Conservation (phyloP, 64 coral and sea anemone genomes). For the Stichodactyla helianthus region DNA sequence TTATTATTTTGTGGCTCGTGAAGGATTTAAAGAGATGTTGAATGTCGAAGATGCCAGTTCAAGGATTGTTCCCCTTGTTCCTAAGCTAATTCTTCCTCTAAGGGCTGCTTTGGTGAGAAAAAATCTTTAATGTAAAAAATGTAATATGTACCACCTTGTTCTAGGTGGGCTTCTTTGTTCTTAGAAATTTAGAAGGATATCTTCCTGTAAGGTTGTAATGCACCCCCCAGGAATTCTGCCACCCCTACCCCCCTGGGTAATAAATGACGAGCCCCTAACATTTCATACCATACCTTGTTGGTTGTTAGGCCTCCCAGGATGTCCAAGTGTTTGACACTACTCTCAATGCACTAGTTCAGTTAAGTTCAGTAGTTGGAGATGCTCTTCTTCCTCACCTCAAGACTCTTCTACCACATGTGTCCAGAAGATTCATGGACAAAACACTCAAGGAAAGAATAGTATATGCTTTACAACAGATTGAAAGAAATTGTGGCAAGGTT, state of each 20-base stretch:
- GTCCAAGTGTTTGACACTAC: slow-evolving; percentile 71
- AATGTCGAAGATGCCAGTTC: slow-evolving; percentile 71
- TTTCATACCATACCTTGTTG: background rate
- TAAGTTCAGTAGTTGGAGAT: slow-evolving; percentile 67
- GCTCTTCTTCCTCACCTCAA: slow-evolving; percentile 77
- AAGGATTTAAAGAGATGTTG: slow-evolving; percentile 91
- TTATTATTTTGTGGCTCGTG: slow-evolving; percentile 88
- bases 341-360: slow-evolving; percentile 78
- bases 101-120: slow-evolving; percentile 79
- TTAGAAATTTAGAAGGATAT: too few species aligned
- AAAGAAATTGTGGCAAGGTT: slow-evolving; percentile 79
- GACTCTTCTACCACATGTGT: slow-evolving; percentile 81
- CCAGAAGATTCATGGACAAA: slow-evolving; percentile 93
- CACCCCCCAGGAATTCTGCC: too few species aligned
- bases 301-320: slow-evolving; percentile 60
- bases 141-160: background rate
- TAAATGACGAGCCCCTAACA: too few species aligned
- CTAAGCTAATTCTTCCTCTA: slow-evolving; percentile 72
- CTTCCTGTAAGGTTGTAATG: too few species aligned
- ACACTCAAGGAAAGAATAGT: slow-evolving; percentile 84
- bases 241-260: too few species aligned
- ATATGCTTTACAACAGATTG: slow-evolving; percentile 79
- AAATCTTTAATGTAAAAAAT: background rate
- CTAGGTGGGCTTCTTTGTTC: too few species aligned
- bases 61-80: slow-evolving; percentile 60